Evolutionary conservation across 2,797 vertebrate species (phyloP).

Genomic region (Microctenopoma stevenorrisi): DNA sequence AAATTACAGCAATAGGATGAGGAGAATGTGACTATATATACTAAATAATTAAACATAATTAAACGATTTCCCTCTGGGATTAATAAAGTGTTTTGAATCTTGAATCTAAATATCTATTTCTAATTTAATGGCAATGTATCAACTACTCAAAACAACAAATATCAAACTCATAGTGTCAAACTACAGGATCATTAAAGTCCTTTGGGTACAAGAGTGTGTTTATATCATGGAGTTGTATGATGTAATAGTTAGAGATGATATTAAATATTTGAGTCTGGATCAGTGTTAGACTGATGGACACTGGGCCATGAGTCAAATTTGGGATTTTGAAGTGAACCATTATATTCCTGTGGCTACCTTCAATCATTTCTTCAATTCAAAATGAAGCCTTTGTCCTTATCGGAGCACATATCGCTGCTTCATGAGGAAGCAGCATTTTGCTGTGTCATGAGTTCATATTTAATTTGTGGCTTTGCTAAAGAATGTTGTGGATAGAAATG

Average conservation of each 20-base stretch:
- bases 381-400: conserved; percentile 7
- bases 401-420: conserved; percentile 41
- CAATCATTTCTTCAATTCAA: not conserved
- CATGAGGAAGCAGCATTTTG: conserved; percentile 32
- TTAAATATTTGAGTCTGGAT: conserved; percentile 5
- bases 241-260: not conserved
- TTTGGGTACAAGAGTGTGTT: not conserved
- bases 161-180: not conserved
- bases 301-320: too few species aligned
- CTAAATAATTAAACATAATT: too few species aligned
- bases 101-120: too few species aligned
- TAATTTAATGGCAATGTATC: not conserved
- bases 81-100: too few species aligned
- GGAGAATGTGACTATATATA: too few species aligned
- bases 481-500: conserved; percentile 72
- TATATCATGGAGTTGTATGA: not conserved
- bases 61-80: too few species aligned
- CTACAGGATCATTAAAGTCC: not conserved
- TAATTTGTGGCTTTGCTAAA: conserved; percentile 71
- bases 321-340: too few species aligned
- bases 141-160: not conserved
- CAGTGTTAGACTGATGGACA: not conserved
- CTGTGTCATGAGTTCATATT: conserved; percentile 67
- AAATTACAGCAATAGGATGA: too few species aligned
- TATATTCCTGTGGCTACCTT: not conserved